Evolutionary conservation across 1,140 invertebrate genomes (phyloP).

Genomic region (Sarcophaga peregrina): DNA sequence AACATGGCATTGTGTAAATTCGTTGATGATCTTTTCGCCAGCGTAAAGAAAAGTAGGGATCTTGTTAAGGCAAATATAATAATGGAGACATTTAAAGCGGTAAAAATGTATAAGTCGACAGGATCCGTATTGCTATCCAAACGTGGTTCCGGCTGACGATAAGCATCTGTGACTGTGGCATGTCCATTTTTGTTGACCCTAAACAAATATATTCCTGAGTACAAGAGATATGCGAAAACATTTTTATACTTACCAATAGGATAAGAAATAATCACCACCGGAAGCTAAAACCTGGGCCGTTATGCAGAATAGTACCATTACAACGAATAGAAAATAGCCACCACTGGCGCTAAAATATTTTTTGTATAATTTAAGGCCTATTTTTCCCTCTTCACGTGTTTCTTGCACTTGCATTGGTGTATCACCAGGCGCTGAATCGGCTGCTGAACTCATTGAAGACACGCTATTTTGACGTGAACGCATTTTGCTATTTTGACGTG

Average conservation of each 20-base stretch:
- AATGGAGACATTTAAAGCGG: slow-evolving; percentile 72
- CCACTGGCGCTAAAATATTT: slow-evolving; percentile 73
- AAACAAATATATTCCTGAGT: neutral
- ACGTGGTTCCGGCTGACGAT: slow-evolving; percentile 46
- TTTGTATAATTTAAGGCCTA: slow-evolving; percentile 71
- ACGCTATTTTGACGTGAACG: slow-evolving; percentile 66
- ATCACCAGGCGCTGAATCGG: slow-evolving; percentile 71
- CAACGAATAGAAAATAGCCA: slow-evolving; percentile 67
- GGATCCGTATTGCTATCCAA: slow-evolving; percentile 58
- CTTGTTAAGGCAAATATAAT: slow-evolving; percentile 71
- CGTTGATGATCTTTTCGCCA: slow-evolving; percentile 79
- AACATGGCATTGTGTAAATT: slow-evolving; percentile 86
- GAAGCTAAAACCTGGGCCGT: slow-evolving; percentile 74
- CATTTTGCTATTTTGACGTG: slow-evolving; percentile 55
- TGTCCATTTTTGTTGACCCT: slow-evolving; percentile 63
- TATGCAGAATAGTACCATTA: slow-evolving; percentile 67
- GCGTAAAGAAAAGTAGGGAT: slow-evolving; percentile 74
- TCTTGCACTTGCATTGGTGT: slow-evolving; percentile 69
- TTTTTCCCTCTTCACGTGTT: slow-evolving; percentile 69
- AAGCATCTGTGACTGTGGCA: slow-evolving; percentile 20
- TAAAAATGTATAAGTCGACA: slow-evolving; percentile 65
- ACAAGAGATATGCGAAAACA: neutral
- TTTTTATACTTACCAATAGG: slow-evolving; percentile 71
- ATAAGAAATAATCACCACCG: slow-evolving; percentile 76
- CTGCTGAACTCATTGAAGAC: slow-evolving; percentile 68